Base-by-base conservation (phyloP, 2,888 invertebrate genomes). In the Hesperia comma region DNA sequence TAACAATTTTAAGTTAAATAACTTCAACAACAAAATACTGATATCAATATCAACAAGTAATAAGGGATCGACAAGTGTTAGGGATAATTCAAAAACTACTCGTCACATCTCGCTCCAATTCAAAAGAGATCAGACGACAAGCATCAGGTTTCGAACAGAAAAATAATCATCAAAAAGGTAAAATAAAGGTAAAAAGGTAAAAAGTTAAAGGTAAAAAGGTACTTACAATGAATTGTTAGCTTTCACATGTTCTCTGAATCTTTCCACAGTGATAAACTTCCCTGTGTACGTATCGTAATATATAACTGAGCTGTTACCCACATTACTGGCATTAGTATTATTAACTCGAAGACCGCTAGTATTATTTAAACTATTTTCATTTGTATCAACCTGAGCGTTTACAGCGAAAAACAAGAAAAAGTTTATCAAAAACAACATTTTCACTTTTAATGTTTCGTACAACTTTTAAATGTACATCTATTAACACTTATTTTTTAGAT, bases 221-320 rank as follows among this genome's bases (percentile, higher is more conserved):
- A 83, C 86, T 85, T 67, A 86, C 86, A 85, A 86, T 26, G 86
- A 84, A 0, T 75, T 83, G 70, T 86, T 86, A 1, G 75, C 69
- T 60, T 80, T 81, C 17, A 81, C 79, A 62, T 81, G 81, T 2
- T 73, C 70, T 51, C 75, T 81, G 10, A 81, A 71, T 43, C 83
- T 81, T 46, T 84, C 84, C 2, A 63, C 71, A 0, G 79, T 74
- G n/a, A 86, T 79, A 8, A 71, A 68, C 2, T 62, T 77, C 0
- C 83, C 86, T 21, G 73, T 71, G 69, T 79, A 86, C 2, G 85
- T 77, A 33, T 86, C 86, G 67, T 81, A 83, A 53, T 73, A 80
- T 5, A n/a, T 54, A n/a, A 62, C 62, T 37, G 61, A 55, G 46
- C 58, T 58, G 32, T 66, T 60, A 6, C 53, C 32, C 7, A 6